Evolutionary conservation across 1,140 invertebrate genomes (phyloP).

Genomic region (Centruroides vittatus): DNA sequence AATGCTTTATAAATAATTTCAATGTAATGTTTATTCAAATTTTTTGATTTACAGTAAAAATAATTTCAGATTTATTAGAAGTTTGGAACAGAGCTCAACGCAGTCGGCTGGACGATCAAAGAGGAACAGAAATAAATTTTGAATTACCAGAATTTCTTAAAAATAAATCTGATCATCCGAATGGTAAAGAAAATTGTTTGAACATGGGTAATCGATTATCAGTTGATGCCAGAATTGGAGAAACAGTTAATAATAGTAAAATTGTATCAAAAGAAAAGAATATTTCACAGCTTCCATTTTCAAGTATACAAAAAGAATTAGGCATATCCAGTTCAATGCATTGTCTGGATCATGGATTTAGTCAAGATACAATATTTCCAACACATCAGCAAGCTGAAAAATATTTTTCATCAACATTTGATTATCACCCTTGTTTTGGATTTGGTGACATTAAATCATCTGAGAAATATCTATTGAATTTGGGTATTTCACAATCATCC

Average conservation of each 20-base stretch:
- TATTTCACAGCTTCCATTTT: constrained; percentile 1
- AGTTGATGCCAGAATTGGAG: not conserved
- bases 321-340: constrained; percentile 12
- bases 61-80: constrained; percentile 47
- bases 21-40: too few species aligned
- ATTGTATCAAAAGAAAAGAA: not conserved
- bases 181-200: constrained; percentile 12
- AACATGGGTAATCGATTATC: not conserved
- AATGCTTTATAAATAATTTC: too few species aligned
- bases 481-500: constrained; percentile 4
- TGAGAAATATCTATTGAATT: constrained; percentile 8
- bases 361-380: constrained; percentile 12
- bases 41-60: not conserved
- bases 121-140: constrained; percentile 64
- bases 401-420: constrained; percentile 2
- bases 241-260: constrained; percentile 2
- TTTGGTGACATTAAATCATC: constrained; percentile 4
- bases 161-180: constrained; percentile 7
- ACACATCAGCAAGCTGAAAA: constrained; percentile 12
- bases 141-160: constrained; percentile 64
- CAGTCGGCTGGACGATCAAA: constrained; percentile 59
- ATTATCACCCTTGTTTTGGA: constrained; percentile 2
- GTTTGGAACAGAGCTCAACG: constrained; percentile 55
- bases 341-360: constrained; percentile 13
- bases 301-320: constrained; percentile 5